A percentile compares a stretch with the other conserved stretches of the same genome.
phyloP scores from a whole-genome alignment of 2,113 vertebrate genomes.

The Planiliza haematocheilus region DNA sequence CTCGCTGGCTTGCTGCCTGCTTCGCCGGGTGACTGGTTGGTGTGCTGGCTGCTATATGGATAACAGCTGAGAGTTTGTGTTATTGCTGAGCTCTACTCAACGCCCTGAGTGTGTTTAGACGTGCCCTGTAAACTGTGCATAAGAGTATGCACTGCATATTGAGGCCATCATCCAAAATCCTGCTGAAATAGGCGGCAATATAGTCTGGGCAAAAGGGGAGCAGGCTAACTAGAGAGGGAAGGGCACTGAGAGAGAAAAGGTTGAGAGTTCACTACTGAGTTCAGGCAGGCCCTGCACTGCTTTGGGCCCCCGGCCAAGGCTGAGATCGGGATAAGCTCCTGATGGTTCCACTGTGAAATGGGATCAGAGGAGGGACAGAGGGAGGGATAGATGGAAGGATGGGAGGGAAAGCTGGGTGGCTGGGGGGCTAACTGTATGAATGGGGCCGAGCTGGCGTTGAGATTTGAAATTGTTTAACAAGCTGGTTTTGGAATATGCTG shows the following conservation, averaged over 20 bases:
- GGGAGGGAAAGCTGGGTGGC: background rate
- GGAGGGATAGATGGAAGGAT: conserved; percentile 48
- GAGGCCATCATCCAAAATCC: conserved; percentile 42
- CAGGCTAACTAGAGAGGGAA: conserved; percentile 41
- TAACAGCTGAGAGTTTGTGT: conserved; percentile 64
- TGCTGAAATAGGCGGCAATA: conserved; percentile 63
- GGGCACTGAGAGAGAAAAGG: conserved; percentile 59
- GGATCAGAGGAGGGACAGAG: conserved; percentile 73
- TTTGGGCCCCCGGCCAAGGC: conserved; percentile 64
- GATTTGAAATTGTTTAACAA: conserved; percentile 79
- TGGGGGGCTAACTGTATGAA: conserved; percentile 54
- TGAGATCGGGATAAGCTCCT: conserved; percentile 76
- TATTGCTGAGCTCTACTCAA: conserved; percentile 59
- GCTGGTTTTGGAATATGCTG: conserved; percentile 64
- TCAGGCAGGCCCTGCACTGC: conserved; percentile 60
- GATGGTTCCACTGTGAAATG: conserved; percentile 76
- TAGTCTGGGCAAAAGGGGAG: conserved; percentile 40
- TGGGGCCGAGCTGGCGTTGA: conserved; percentile 58
- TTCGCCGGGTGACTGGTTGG: conserved; percentile 30
- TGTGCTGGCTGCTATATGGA: conserved; percentile 40
- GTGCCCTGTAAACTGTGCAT: conserved; percentile 64
- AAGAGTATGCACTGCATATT: conserved; percentile 57
- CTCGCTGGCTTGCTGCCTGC: conserved; percentile 20
- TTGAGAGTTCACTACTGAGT: conserved; percentile 75
- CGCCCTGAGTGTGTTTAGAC: conserved; percentile 64